Conservation (phyloP, 2,888 invertebrate genomes). For the Synergus itoensis region DNA sequence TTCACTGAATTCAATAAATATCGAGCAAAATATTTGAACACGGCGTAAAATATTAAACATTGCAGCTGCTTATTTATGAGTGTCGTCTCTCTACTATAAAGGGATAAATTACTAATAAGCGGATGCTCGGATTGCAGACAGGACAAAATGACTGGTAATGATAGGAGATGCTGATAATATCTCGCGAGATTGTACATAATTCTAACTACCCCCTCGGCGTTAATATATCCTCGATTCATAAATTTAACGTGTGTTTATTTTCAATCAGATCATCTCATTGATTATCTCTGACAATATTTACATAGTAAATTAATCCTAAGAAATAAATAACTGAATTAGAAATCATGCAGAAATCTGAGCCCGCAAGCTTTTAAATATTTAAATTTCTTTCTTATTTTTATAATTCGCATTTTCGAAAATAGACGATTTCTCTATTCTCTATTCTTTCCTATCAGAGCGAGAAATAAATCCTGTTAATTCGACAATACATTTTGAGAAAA, state of each 20-base stretch:
- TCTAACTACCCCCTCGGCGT: conserved; percentile 2
- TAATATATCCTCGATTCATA: not conserved
- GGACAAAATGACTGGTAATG: conserved; percentile 14
- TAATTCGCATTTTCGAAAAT: not conserved
- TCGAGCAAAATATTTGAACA: conserved; percentile 15
- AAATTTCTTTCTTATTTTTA: not conserved
- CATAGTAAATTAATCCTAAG: not conserved
- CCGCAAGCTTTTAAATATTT: no score
- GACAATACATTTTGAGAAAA: conserved; percentile 37
- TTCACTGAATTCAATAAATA: conserved; percentile 36
- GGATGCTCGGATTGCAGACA: conserved; percentile 1
- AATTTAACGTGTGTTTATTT: not conserved
- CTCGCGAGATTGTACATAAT: not conserved
- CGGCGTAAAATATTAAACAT: conserved; percentile 24
- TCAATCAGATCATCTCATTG: not conserved
- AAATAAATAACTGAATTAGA: not conserved
- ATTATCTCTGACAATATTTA: not conserved
- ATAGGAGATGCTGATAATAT: not conserved
- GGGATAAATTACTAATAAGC: conserved; percentile 29
- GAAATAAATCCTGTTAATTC: conserved; percentile 33
- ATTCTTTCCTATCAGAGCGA: conserved; percentile 15
- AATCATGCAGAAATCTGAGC: not conserved
- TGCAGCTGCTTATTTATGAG: conserved; percentile 23
- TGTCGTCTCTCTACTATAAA: conserved; percentile 11
- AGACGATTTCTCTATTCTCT: conserved; percentile 1